Conservation (phyloP, 2,797 vertebrate species). For the Helicolenus hilgendorfi region DNA sequence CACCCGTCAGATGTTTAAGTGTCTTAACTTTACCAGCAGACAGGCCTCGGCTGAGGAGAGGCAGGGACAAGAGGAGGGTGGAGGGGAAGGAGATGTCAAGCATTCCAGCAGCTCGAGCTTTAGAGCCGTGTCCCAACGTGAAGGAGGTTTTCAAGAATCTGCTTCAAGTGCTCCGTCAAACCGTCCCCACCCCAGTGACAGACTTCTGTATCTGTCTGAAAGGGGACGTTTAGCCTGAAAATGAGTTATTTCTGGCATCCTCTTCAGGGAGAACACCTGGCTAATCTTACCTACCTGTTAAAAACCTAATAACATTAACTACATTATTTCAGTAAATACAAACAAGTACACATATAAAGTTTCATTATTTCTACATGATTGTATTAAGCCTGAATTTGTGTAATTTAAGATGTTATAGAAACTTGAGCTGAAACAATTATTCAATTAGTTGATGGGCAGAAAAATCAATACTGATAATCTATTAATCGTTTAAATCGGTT, state of each 20-base stretch:
- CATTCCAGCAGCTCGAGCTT: conserved; percentile 72
- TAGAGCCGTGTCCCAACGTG: conserved; percentile 74
- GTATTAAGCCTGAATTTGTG: neutral
- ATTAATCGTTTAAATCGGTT: neutral
- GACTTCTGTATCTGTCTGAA: conserved; percentile 13
- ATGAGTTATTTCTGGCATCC: conserved; percentile 9
- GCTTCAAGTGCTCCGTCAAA: conserved; percentile 29
- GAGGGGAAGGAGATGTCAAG: conserved; percentile 17
- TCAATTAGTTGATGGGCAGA: neutral
- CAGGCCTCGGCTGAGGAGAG: conserved; percentile 8
- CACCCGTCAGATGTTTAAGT: conserved; percentile 38
- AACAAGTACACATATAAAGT: neutral
- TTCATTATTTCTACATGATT: neutral
- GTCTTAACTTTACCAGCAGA: conserved; percentile 47
- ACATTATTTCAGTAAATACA: neutral
- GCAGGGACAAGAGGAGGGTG: neutral
- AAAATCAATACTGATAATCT: neutral
- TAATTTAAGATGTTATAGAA: neutral
- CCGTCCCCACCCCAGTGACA: conserved; percentile 3
- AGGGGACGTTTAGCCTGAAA: neutral
- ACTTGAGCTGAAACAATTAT: neutral
- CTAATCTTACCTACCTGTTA: neutral
- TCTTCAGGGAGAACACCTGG: neutral
- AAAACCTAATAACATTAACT: neutral
- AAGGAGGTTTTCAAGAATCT: conserved; percentile 69